Conservation (phyloP, 2,113 vertebrate genomes). For the Forbesichthys papilliferus region DNA sequence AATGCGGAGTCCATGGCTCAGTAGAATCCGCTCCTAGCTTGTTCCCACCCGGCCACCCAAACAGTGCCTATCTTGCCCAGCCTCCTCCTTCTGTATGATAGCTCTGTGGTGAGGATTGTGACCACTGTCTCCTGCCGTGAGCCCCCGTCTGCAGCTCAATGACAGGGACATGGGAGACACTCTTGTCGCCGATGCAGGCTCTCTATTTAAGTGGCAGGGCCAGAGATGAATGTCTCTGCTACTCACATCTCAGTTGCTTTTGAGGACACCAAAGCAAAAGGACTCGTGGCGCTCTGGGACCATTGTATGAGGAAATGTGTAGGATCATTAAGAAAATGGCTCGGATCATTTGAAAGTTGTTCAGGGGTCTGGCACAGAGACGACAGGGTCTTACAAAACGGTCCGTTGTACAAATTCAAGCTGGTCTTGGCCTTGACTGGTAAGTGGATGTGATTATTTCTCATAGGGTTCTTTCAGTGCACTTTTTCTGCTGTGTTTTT, state of each 20-base stretch:
- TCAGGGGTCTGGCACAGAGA: conserved; percentile 23
- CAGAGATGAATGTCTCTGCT: background rate
- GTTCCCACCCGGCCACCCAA: conserved; percentile 48
- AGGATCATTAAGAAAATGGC: conserved; percentile 14
- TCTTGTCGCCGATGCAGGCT: background rate
- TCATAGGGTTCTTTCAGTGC: conserved; percentile 18
- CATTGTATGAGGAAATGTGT: background rate
- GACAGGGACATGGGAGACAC: conserved; percentile 26
- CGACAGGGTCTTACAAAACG: conserved; percentile 17
- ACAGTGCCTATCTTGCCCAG: conserved; percentile 35
- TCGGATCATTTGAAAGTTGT: conserved; percentile 28
- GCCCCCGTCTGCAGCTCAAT: conserved; percentile 26
- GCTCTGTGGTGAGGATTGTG: conserved; percentile 31
- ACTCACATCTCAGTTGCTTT: conserved; percentile 2
- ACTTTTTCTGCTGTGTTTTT: conserved; percentile 25
- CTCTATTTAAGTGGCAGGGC: conserved; percentile 31
- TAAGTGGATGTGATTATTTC: conserved; percentile 55
- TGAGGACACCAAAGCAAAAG: background rate
- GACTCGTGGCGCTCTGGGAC: background rate
- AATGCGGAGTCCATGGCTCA: conserved; percentile 48
- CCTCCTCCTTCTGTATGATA: conserved; percentile 33
- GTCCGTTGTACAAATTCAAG: conserved; percentile 5
- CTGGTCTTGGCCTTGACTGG: conserved; percentile 40
- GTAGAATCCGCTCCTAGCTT: conserved; percentile 32
- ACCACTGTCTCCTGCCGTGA: conserved; percentile 43